Base-by-base conservation (phyloP, 1,140 invertebrate species). In the Whitmania pigra region DNA sequence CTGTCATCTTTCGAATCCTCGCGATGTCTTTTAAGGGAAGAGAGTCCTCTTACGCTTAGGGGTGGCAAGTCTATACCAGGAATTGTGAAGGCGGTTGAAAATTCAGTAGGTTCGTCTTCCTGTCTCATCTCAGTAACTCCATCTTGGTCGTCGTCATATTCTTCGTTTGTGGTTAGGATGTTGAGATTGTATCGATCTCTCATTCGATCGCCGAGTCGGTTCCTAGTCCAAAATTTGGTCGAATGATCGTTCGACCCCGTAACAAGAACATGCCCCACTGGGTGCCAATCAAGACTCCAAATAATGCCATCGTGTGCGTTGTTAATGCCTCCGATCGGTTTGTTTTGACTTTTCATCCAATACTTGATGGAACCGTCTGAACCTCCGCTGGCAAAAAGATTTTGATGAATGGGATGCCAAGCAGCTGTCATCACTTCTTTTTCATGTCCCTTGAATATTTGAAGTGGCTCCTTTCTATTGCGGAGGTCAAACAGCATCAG, bases 201-300 rank as follows among this genome's bases (percentile, higher is more conserved):
- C 90, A 98, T 97, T 72, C 89, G 86, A 85, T 99, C 97, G 43
- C 97, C 97, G 6, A 96, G 96, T 66, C 95, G 86, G 84, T 99
- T 99, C 74, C 97, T 85, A 2, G 95, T 97, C 95, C 96, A 99
- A 83, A 99, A 99, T 84, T 98, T 98, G 67, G 84, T 94, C 9
- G 93, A 93, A 77, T 97, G 94, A 84, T 97, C 94, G 83, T 98
- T 97, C 29, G 94, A 96, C 9, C 94, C 94, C 5, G 94, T 95
- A 78, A 93, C 96, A 5, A 99, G 83, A 77, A 99, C 97, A 80
- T 99, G 97, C 7, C 97, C 97, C 9, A 98, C 81, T 1, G 97
- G 97, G 86, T 99, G 97, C 96, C 96, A 99, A 27, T 93, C 92
- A 75, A 99, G 83, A 20, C 93, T 92, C 96, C 96, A 99, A 1